These are phyloP conservation scores for Ricordea florida DNA, from an alignment of 92 coral and sea anemone genomes.

Conservation along the genomic window DNA sequence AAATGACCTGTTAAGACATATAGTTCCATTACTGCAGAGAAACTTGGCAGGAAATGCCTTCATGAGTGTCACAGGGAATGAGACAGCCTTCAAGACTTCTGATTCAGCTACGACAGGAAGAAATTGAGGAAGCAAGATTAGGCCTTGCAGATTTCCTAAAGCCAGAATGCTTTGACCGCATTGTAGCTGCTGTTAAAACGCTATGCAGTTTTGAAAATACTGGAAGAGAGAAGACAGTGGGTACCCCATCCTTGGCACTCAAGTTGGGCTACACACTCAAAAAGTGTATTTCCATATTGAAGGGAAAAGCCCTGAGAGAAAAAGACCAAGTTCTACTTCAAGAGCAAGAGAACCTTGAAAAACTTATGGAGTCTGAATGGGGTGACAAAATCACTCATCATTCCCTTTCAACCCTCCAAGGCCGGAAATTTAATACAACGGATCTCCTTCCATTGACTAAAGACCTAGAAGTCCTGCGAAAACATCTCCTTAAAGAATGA, in stretches of 20 bases:
- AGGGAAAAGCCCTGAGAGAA: constrained; percentile 35
- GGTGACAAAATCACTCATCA: constrained; percentile 21
- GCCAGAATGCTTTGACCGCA: constrained; percentile 34
- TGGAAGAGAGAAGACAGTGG: neutral
- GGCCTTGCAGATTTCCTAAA: constrained; percentile 20
- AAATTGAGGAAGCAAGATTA: too few relatives aligned
- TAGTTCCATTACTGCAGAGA: constrained; percentile 3
- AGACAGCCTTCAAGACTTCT: constrained; percentile 36
- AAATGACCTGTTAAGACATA: constrained; percentile 13
- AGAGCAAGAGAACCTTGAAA: constrained; percentile 13
- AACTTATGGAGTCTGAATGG: constrained; percentile 47
- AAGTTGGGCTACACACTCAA: constrained; percentile 31
- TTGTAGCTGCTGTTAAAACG: constrained; percentile 14
- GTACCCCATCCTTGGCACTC: constrained; percentile 33
- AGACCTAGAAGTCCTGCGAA: constrained; percentile 21
- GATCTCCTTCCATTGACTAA: constrained; percentile 30
- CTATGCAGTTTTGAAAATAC: neutral
- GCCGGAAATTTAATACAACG: constrained; percentile 7
- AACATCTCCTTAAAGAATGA: constrained; percentile 5
- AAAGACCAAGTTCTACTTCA: neutral
- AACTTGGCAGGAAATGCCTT: neutral
- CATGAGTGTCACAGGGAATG: constrained; percentile 50
- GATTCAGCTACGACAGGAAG: constrained; percentile 16
- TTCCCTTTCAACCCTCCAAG: constrained; percentile 9
- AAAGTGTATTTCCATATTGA: constrained; percentile 29